Evolutionary conservation across 2,888 invertebrate species (phyloP), one percentile per base, ranked within the genome.

Genomic region (Chydorus sphaericus): DNA sequence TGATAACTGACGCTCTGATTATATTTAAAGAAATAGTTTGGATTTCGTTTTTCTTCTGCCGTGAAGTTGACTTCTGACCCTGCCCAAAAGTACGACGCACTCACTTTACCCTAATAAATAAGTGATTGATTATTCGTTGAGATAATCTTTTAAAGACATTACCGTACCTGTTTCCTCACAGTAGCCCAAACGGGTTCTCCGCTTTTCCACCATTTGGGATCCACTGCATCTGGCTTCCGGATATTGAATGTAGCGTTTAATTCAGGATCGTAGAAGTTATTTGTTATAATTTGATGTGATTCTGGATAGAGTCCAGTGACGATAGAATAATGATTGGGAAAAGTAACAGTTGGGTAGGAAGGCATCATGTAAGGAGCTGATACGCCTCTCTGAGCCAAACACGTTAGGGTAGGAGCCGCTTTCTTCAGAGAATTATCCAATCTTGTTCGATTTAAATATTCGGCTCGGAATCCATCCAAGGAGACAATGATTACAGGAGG

Each of bases 251-350:
- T 55, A n/a, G 33, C 49, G 18, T 49, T 55, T 1, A 55, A 18
- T 7, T 65, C 62, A 0, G 73, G 71, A 65, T 82, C 80, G 63
- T 73, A 81, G 62, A 78, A 73, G 29, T 65, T 64, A 65, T 80
- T 83, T 10, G 76, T 81, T 3, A 82, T 67, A 31, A 85, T 78
- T 1, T 84, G 84, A 68, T 85, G 84, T 16, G 69, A 72, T 66
- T 82, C 82, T 1, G 79, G 73, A 64, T 78, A 81, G 52, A 81
- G 67, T 8, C 83, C 83, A 29, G 81, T 85, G 0, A 78, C 80
- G 55, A 85, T 79, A 1, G 81, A 75, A 63, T 80, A 80, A 68
- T 85, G 85, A 69, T 85, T 85, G 1, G 83, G 81, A 64, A 81
- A 81, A 1, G 85, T 85, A 69, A 81, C 81, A 1, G 84, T 83